Evolutionary conservation across 1,140 invertebrate species (phyloP), one percentile per base, ranked within the genome.

Genomic region (honey bee (Apis mellifera)): DNA sequence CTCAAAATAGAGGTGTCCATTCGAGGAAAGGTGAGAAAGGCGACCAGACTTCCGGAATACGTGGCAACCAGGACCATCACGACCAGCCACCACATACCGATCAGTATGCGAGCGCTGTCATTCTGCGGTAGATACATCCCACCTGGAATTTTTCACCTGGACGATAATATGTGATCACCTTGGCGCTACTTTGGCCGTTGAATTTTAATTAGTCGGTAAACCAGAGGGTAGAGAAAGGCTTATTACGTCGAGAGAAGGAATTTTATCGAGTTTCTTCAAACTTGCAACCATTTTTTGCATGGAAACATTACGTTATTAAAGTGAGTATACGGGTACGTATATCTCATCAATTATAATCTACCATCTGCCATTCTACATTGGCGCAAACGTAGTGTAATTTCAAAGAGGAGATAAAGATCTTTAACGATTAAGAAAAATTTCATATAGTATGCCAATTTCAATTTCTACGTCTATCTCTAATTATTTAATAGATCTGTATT

Each of bases 61-160:
- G 98, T 98, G 5, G 98, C 98, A 0, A 98, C 97, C 1, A 98
- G 95, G 0, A 99, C 97, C 78, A 99, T 95, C 7, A 98, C 98
- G 19, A 98, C 97, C 19, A 99, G 91, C 98, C 98, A 99, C 98
- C 98, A 99, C 9, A 97, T 96, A 0, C 97, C 97, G 1, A 99
- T 96, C 1, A 99, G 94, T 8, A 98, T 90, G n/a, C 98, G 95
- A n/a, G 97, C 97, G 86, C 97, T 98, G 89, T 98, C 97, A 0
- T 97, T 97, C 60, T 95, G 94, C 0, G 98, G 98, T 55, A 98
- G 93, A 90, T 97, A 96, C 95, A 97, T 97, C 26, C 98, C 98
- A 86, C 98, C 98, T 98, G 84, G 66, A 87, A 89, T 84, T 59
- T 76, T 42, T n/a, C 12, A 9, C n/a, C n/a, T n/a, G 7, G 13